A percentile compares a stretch with the other conserved stretches of the same genome.
These are phyloP conservation scores for Drosophila buzzatii DNA, from an alignment of 2,888 invertebrate genomes.

Conservation along the genomic window DNA sequence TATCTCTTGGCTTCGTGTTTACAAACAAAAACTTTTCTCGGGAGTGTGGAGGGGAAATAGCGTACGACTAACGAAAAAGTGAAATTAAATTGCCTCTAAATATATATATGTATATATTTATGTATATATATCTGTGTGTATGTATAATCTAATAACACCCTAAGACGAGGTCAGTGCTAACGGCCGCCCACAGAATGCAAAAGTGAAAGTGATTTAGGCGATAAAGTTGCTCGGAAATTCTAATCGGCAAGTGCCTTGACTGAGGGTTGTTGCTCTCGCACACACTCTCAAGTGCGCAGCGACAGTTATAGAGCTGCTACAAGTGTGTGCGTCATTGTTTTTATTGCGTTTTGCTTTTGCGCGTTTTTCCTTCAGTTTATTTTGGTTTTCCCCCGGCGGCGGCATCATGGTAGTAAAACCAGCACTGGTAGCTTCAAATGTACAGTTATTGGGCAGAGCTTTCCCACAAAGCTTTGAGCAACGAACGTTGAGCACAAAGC, in stretches of 20 bases:
- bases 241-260: conserved; percentile 60
- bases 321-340: conserved; percentile 83
- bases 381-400: conserved; percentile 68
- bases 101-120: conserved; percentile 1
- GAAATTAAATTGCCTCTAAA: conserved; percentile 51
- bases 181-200: conserved; percentile 50
- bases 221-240: conserved; percentile 58
- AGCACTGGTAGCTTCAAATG: conserved; percentile 52
- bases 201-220: conserved; percentile 75
- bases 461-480: conserved; percentile 62
- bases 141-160: conserved; percentile 46
- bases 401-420: conserved; percentile 9
- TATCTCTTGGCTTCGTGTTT: conserved; percentile 79
- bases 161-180: conserved; percentile 55
- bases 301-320: conserved; percentile 65
- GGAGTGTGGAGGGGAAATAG: conserved; percentile 38
- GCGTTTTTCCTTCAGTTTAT: conserved; percentile 72
- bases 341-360: conserved; percentile 82
- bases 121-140: conserved; percentile 10
- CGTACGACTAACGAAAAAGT: conserved; percentile 65
- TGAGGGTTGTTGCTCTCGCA: conserved; percentile 59
- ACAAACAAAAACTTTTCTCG: conserved; percentile 74
- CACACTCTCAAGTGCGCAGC: conserved; percentile 46
- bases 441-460: conserved; percentile 73
- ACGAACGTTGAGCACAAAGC: conserved; percentile 16